Evolutionary conservation across 2,113 vertebrate species (phyloP).

Genomic region (Vombatus ursinus): DNA sequence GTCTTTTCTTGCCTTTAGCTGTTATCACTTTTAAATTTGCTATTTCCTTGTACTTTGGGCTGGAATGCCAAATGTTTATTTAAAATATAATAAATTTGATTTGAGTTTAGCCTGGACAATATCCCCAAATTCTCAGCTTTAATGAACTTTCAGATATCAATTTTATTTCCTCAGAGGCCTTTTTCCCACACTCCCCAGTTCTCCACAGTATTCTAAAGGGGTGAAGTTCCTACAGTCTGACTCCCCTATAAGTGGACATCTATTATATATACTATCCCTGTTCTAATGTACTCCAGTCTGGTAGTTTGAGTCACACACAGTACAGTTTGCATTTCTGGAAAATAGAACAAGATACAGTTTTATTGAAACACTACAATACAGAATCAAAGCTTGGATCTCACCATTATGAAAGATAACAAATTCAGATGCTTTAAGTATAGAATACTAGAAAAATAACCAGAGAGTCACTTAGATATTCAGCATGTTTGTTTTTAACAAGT

Average conservation of each 20-base stretch:
- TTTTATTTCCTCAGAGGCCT: background rate
- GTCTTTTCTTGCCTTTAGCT: background rate
- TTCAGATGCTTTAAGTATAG: background rate
- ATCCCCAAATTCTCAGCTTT: background rate
- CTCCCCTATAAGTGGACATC: background rate
- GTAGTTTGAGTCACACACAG: background rate
- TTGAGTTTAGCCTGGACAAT: background rate
- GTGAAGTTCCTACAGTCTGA: background rate
- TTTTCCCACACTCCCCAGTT: background rate
- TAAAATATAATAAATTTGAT: background rate
- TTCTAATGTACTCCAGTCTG: background rate
- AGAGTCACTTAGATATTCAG: constrained; percentile 14
- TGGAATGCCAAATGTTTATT: background rate
- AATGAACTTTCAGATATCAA: background rate
- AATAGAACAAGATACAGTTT: constrained; percentile 17
- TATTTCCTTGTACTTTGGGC: background rate
- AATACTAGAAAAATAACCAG: constrained; percentile 3
- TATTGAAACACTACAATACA: constrained; percentile 32
- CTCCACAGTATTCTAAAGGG: background rate
- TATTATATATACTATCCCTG: background rate
- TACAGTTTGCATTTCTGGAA: background rate
- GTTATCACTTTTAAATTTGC: background rate
- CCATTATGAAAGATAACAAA: constrained; percentile 45
- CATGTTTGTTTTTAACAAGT: constrained; percentile 12
- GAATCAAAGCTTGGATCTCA: background rate